Evolutionary conservation across 2,797 vertebrate genomes (phyloP).

Genomic region (Halcyon chelicuti): DNA sequence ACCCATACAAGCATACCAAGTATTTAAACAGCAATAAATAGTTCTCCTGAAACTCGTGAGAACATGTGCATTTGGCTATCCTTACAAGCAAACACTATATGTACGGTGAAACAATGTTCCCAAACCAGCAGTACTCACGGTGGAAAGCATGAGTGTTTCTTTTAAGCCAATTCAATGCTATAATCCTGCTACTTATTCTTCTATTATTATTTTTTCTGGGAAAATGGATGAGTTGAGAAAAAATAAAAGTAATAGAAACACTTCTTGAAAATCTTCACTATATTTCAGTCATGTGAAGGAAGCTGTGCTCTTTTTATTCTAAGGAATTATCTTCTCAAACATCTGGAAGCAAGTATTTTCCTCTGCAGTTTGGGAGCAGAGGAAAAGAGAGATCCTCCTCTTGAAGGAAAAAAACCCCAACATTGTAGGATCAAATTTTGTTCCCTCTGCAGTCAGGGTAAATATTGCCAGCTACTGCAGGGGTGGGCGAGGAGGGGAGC

Average conservation of each 20-base stretch:
- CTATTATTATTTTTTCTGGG: not conserved
- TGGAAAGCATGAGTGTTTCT: not conserved
- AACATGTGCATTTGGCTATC: not conserved
- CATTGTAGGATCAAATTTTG: not conserved
- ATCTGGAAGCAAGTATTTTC: not conserved
- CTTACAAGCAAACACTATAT: not conserved
- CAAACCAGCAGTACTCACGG: not conserved
- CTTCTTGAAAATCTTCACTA: not conserved
- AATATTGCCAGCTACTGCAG: not conserved
- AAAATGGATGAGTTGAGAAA: not conserved
- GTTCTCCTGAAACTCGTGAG: not conserved
- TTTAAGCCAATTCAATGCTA: not conserved
- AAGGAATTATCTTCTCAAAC: not conserved
- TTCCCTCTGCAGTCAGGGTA: not conserved
- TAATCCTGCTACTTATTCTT: not conserved
- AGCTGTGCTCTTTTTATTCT: not conserved
- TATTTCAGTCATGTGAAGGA: not conserved
- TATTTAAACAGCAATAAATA: constrained; percentile 2
- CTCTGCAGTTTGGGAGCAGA: not conserved
- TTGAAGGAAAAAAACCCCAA: not conserved
- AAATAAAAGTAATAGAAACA: not conserved
- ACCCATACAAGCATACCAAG: not conserved
- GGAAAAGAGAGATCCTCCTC: not conserved
- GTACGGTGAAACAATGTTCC: not conserved
- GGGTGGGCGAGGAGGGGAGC: too few species aligned